Evolutionary conservation across 2,797 vertebrate species (phyloP).

Genomic region (Coranthus polyacanthus): DNA sequence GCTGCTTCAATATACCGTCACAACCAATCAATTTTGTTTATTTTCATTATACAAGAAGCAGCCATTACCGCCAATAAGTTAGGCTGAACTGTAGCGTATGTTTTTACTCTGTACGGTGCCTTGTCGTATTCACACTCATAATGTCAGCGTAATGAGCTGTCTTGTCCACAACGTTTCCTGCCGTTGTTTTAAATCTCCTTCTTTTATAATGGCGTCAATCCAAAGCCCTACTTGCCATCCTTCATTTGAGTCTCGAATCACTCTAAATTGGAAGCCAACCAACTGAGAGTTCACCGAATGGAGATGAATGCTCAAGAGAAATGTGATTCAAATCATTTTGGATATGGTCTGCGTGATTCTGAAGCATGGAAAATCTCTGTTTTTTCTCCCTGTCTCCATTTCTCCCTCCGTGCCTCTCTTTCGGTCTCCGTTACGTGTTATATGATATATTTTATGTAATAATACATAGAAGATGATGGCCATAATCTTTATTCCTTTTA

Average conservation of each 20-base stretch:
- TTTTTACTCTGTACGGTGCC: slow-evolving; percentile 16
- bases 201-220: slow-evolving; percentile 27
- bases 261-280: slow-evolving; percentile 59
- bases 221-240: slow-evolving; percentile 35
- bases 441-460: slow-evolving; percentile 11
- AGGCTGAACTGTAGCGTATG: background rate
- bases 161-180: slow-evolving; percentile 8
- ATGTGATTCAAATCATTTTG: slow-evolving; percentile 58
- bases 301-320: slow-evolving; percentile 51
- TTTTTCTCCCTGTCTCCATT: slow-evolving; percentile 7
- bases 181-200: slow-evolving; percentile 15
- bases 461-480: slow-evolving; percentile 23
- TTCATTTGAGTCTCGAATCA: slow-evolving; percentile 59
- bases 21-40: background rate
- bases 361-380: slow-evolving; percentile 16
- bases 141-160: slow-evolving; percentile 31
- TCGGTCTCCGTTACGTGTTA: slow-evolving; percentile 15
- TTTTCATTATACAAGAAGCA: too few species aligned
- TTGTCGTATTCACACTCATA: slow-evolving; percentile 3
- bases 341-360: slow-evolving; percentile 36
- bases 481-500: slow-evolving; percentile 30
- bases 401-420: slow-evolving; percentile 3
- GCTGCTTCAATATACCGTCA: background rate
- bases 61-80: too few species aligned
- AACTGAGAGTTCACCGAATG: slow-evolving; percentile 38